These are phyloP conservation scores for Petaurus breviceps DNA, from an alignment of 2,113 vertebrate genomes.

Conservation along the genomic window DNA sequence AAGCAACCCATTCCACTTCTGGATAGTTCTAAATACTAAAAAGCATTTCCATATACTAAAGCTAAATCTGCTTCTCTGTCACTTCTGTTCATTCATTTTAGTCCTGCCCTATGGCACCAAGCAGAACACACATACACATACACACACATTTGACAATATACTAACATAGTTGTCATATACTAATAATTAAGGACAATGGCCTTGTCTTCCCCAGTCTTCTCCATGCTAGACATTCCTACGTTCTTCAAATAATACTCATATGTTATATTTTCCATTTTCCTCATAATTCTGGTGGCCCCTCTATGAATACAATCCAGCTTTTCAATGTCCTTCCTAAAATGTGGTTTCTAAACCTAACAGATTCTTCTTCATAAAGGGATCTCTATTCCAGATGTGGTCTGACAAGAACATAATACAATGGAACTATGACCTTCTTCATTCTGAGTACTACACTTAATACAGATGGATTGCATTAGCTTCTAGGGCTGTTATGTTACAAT, in stretches of 20 bases:
- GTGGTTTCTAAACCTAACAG: not conserved
- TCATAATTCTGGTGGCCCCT: not conserved
- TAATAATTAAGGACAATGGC: not conserved
- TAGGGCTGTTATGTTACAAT: not conserved
- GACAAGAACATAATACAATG: not conserved
- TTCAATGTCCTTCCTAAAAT: not conserved
- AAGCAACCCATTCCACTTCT: not conserved
- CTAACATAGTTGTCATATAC: not conserved
- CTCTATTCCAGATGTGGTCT: not conserved
- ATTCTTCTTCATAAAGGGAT: not conserved
- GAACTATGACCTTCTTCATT: not conserved
- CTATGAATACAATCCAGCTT: not conserved
- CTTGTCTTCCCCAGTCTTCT: not conserved
- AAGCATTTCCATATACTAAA: not conserved
- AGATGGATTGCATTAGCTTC: not conserved
- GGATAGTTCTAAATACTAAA: not conserved
- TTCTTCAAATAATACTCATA: not conserved
- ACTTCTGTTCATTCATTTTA: not conserved
- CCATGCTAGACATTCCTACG: not conserved
- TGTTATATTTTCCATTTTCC: not conserved
- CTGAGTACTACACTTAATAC: not conserved
- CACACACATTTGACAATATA: not conserved
- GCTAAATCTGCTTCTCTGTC: not conserved
- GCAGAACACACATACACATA: not conserved
- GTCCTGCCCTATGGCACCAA: not conserved